Evolutionary conservation across 2,888 invertebrate genomes (phyloP).

Genomic region (Cacoxenus indagator): DNA sequence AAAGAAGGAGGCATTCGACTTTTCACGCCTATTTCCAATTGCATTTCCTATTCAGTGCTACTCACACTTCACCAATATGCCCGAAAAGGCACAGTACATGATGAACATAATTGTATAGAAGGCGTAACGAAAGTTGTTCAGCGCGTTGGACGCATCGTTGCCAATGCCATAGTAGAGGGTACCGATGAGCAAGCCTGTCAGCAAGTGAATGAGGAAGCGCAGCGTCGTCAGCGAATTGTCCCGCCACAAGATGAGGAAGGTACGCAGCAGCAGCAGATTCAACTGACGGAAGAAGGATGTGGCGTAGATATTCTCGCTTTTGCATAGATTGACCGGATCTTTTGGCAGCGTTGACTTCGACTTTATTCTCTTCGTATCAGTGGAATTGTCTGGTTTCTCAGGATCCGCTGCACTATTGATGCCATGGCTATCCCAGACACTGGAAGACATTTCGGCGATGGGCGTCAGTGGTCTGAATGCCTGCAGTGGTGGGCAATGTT

Average conservation of each 20-base stretch:
- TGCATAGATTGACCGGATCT: conserved; percentile 63
- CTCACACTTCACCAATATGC: conserved; percentile 92
- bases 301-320: conserved; percentile 71
- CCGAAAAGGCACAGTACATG: conserved; percentile 94
- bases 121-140: conserved; percentile 89
- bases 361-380: conserved; percentile 53
- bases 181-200: conserved; percentile 87
- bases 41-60: conserved; percentile 45
- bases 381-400: conserved; percentile 22
- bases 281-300: conserved; percentile 75
- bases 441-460: conserved; percentile 57
- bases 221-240: conserved; percentile 83
- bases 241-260: conserved; percentile 77
- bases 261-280: conserved; percentile 75
- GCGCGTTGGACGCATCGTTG: conserved; percentile 84
- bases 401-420: conserved; percentile 33
- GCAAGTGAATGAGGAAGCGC: conserved; percentile 83
- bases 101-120: conserved; percentile 95
- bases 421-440: conserved; percentile 52
- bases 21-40: not conserved
- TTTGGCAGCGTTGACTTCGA: conserved; percentile 44
- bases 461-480: conserved; percentile 49
- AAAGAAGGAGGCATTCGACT: not conserved
- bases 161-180: conserved; percentile 88
- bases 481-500: conserved; percentile 19